Evolutionary conservation across 2,888 invertebrate genomes (phyloP), one percentile per base, ranked within the genome.

Genomic region (Dynastes maya): DNA sequence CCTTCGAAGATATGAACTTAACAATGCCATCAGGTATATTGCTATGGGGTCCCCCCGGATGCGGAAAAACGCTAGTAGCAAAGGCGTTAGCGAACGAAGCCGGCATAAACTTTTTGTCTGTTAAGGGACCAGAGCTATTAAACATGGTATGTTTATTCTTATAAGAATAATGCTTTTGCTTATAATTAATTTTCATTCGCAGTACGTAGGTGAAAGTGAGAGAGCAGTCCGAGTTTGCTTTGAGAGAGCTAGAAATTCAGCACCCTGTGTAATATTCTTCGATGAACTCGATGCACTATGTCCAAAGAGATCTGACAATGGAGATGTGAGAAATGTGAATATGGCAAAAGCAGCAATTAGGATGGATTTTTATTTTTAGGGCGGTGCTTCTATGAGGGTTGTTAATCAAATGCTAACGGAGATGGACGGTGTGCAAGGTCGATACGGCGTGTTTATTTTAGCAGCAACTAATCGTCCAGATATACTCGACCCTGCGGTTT

Each of bases 81-180:
- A 99, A 99, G 91, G 99, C 99, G 32, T 94, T 99, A 55, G 99
- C 99, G 0, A 99, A 99, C 89, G 99, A 99, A 89, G 97, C 98
- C 55, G 98, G 98, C 49, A 96, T 99, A 58, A 99, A 99, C 89
- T 99, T 99, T 85, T 98, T 99, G 84, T 98, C 98, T 6, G 98
- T 99, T 0, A 99, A 99, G 90, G 99, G 99, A 16, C 99, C 99
- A 0, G 99, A 99, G 89, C 89, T 99, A 76, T 91, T 99, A 78
- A 99, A 98, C 87, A 99, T 99, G 99, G 96, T 96, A 88, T 89
- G 87, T 80, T 11, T 45, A 45, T 32, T 29, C 22, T 22, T 67
- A 49, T 76, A 49, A 45, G 72, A 71, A 70, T 53, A 64, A 67
- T 80, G 37, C 49, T 58, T 29, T 49, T 37, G 22, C 70, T 79